phyloP scores from a whole-genome alignment of 2,888 invertebrate species.

The Lochmaea crataegi region DNA sequence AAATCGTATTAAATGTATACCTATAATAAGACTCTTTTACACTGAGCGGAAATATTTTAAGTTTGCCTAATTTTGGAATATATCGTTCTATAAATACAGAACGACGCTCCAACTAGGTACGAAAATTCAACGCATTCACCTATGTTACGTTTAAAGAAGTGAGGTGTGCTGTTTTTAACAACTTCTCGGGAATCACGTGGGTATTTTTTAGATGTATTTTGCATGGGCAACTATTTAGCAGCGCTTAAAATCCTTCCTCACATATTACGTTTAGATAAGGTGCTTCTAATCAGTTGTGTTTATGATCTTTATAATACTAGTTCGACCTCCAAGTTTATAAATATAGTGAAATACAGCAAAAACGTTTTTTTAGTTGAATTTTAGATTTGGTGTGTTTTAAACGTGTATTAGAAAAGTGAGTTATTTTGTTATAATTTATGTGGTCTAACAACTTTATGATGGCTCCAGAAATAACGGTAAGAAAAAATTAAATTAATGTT shows the following conservation, averaged over 20 bases:
- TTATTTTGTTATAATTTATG: neutral
- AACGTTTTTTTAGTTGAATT: neutral
- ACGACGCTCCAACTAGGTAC: neutral
- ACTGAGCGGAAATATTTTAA: neutral
- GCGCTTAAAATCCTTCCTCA: slow-evolving; percentile 4
- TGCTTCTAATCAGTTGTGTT: slow-evolving; percentile 18
- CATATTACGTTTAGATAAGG: slow-evolving; percentile 14
- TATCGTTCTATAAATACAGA: neutral
- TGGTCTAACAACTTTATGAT: neutral
- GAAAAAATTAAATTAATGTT: neutral
- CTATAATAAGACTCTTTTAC: too few relatives aligned
- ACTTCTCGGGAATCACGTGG: slow-evolving; percentile 12
- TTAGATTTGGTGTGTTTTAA: neutral
- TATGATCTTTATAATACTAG: slow-evolving; percentile 13
- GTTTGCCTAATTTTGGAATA: neutral
- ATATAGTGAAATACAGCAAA: slow-evolving; percentile 5
- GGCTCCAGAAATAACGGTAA: slow-evolving; percentile 19
- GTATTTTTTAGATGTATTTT: slow-evolving; percentile 11
- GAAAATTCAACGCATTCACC: slow-evolving; percentile 2
- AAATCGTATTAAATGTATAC: too few relatives aligned
- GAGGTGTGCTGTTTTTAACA: neutral
- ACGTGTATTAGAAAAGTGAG: neutral
- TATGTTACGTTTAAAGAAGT: slow-evolving; percentile 3
- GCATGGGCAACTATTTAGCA: neutral
- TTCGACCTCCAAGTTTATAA: slow-evolving; percentile 14